Percentiles rank a stretch among this genome's conserved stretches.
These are phyloP conservation scores for Melopsittacus undulatus DNA, from an alignment of 2,797 vertebrate species.

Conservation along the genomic window DNA sequence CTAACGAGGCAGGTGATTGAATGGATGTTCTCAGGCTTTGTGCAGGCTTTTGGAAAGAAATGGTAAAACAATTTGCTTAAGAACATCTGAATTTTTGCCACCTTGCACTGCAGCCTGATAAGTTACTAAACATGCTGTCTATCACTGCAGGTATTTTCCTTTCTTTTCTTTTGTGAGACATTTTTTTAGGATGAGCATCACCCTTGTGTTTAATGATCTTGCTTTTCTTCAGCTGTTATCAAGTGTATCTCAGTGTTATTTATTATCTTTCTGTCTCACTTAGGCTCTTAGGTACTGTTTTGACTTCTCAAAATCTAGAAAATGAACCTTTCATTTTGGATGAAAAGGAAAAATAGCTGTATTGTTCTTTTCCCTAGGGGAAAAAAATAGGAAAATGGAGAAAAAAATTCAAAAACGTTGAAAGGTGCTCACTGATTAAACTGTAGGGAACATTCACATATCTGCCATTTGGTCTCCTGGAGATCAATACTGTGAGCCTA, in stretches of 20 bases:
- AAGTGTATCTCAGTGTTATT: not conserved
- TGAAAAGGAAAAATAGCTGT: not conserved
- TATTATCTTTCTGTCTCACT: constrained; percentile 1
- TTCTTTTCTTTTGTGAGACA: not conserved
- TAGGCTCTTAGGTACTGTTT: not conserved
- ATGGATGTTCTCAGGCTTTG: not conserved
- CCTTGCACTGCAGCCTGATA: not conserved
- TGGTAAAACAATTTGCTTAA: not conserved
- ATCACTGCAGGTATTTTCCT: not conserved
- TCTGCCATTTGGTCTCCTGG: not conserved
- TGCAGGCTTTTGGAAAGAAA: not conserved
- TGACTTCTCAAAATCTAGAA: not conserved
- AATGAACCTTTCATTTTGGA: constrained; percentile 1
- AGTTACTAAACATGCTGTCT: not conserved
- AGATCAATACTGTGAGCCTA: constrained; percentile 48
- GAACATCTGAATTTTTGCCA: not conserved
- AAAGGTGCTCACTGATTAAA: constrained; percentile 29
- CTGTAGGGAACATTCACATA: constrained; percentile 7
- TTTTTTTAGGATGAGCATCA: not conserved
- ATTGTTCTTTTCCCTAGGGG: not conserved
- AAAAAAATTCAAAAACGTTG: not conserved
- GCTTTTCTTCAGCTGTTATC: not conserved
- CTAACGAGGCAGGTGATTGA: not conserved
- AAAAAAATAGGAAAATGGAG: not conserved
- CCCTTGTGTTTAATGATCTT: not conserved